phyloP scores from a whole-genome alignment of 1,140 invertebrate genomes.

The Helicoverpa zea region DNA sequence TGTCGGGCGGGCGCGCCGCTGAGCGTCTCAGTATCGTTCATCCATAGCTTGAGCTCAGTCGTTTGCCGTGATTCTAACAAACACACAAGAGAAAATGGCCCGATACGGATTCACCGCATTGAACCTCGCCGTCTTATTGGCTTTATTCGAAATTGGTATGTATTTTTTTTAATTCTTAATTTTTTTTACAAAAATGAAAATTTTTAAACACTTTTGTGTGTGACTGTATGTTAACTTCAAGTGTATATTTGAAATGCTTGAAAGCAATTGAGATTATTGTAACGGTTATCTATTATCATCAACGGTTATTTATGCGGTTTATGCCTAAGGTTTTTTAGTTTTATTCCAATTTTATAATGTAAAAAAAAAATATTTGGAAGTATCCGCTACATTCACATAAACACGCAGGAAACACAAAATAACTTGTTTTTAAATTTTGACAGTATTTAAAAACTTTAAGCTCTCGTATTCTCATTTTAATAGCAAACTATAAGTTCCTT shows the following conservation, averaged over 20 bases:
- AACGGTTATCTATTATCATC: background rate
- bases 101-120: conserved; percentile 67
- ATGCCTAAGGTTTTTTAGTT: background rate
- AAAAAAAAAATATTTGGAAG: no score
- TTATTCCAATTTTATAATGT: background rate
- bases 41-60: conserved; percentile 63
- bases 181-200: conserved; percentile 1
- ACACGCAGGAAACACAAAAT: no score
- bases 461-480: background rate
- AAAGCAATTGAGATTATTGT: conserved; percentile 31
- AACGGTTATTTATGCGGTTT: background rate
- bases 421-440: no score
- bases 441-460: background rate
- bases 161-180: conserved; percentile 50
- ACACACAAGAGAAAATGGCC: conserved; percentile 65
- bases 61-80: conserved; percentile 55
- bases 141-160: conserved; percentile 77
- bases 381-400: no score
- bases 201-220: conserved; percentile 32
- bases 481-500: background rate
- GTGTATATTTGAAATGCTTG: background rate
- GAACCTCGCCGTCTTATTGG: conserved; percentile 69
- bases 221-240: conserved; percentile 11
- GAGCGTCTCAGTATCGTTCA: conserved; percentile 69
- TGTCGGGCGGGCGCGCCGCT: conserved; percentile 64